Evolutionary conservation across 2,113 vertebrate genomes (phyloP).

Genomic region (Clarias magur): DNA sequence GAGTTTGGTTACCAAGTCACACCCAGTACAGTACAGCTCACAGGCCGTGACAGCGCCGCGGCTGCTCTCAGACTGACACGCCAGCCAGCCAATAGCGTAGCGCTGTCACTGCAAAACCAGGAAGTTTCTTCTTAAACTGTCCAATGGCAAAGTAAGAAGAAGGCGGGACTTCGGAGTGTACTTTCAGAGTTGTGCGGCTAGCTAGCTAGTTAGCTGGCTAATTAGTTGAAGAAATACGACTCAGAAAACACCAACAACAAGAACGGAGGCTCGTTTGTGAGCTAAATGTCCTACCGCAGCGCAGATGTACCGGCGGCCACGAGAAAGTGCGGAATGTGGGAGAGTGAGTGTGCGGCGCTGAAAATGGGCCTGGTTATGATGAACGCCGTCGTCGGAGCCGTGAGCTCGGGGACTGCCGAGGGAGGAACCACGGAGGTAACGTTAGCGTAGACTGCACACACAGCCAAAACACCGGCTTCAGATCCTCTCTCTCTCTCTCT

Average conservation of each 20-base stretch:
- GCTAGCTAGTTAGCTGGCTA: slow-evolving; percentile 35
- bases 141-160: slow-evolving; percentile 57
- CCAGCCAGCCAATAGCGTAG: slow-evolving; percentile 48
- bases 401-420: slow-evolving; percentile 51
- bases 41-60: neutral
- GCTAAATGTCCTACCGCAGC: slow-evolving; percentile 42
- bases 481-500: too few species aligned
- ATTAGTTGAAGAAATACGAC: slow-evolving; percentile 43
- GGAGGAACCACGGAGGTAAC: slow-evolving; percentile 63
- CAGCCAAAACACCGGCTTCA: neutral
- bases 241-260: slow-evolving; percentile 26
- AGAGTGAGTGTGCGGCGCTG: slow-evolving; percentile 19
- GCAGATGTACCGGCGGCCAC: slow-evolving; percentile 39
- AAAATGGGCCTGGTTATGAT: slow-evolving; percentile 59
- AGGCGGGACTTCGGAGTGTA: slow-evolving; percentile 16
- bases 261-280: slow-evolving; percentile 39
- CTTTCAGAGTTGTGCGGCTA: slow-evolving; percentile 43
- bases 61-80: slow-evolving; percentile 42
- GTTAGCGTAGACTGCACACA: slow-evolving; percentile 11
- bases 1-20: slow-evolving; percentile 49
- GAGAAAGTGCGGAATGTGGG: slow-evolving; percentile 22
- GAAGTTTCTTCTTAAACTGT: slow-evolving; percentile 49
- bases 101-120: neutral
- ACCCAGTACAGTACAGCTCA: slow-evolving; percentile 25
- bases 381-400: slow-evolving; percentile 50